Conservation (phyloP, 2,797 vertebrate species). For the Chiroxiphia lanceolata region DNA sequence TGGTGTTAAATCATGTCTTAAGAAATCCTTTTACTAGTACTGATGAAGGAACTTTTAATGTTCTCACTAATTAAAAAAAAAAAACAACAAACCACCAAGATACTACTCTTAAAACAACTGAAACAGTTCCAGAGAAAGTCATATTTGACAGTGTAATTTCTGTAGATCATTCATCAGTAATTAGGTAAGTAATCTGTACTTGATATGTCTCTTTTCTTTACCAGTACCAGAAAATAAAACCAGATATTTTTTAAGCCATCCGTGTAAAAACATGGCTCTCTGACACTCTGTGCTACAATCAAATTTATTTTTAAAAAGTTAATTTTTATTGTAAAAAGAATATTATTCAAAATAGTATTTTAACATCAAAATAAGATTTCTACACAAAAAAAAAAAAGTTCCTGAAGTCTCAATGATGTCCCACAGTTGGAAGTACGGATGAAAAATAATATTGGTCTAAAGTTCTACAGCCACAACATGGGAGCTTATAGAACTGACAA, state of each 20-base stretch:
- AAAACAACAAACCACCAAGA: rapidly evolving
- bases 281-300: neutral
- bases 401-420: neutral
- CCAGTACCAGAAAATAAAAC: neutral
- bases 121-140: neutral
- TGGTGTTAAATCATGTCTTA: neutral
- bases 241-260: rapidly evolving
- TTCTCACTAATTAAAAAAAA: neutral
- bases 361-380: neutral
- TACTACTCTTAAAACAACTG: neutral
- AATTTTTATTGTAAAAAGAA: neutral
- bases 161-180: neutral
- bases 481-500: neutral
- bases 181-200: neutral
- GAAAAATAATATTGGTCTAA: neutral
- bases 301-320: neutral
- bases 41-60: neutral
- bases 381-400: neutral
- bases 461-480: neutral
- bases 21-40: neutral
- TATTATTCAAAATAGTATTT: neutral
- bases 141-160: neutral
- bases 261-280: neutral
- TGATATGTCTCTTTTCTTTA: neutral
- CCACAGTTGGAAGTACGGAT: neutral